These are phyloP conservation scores for Drosophila niveifrons DNA, from an alignment of 2,888 invertebrate genomes.

Conservation along the genomic window DNA sequence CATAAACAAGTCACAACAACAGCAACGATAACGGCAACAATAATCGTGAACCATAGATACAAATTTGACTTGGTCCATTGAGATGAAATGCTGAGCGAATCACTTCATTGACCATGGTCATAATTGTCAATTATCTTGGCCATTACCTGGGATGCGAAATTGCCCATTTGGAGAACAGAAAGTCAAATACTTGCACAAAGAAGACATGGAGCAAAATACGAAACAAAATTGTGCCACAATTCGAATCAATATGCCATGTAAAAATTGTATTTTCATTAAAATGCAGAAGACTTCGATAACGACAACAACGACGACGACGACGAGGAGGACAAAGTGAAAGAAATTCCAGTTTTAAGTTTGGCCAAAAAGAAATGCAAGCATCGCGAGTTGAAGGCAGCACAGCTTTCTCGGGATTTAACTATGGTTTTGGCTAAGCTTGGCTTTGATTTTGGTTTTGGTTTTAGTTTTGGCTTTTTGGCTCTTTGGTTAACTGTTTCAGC, in stretches of 20 bases:
- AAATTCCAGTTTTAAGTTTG: slow-evolving; percentile 70
- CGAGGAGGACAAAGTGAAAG: slow-evolving; percentile 69
- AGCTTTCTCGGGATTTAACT: slow-evolving; percentile 73
- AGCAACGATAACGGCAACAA: slow-evolving; percentile 28
- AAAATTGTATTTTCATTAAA: slow-evolving; percentile 76
- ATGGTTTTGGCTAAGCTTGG: slow-evolving; percentile 51
- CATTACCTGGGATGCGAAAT: slow-evolving; percentile 66
- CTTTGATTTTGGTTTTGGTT: slow-evolving; percentile 62
- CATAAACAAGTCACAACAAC: slow-evolving; percentile 54
- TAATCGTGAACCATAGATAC: slow-evolving; percentile 62
- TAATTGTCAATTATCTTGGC: slow-evolving; percentile 84
- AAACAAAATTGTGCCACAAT: slow-evolving; percentile 61
- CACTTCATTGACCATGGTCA: slow-evolving; percentile 78
- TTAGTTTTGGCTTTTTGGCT: slow-evolving; percentile 48
- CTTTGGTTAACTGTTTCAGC: slow-evolving; percentile 45
- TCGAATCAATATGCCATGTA: slow-evolving; percentile 67
- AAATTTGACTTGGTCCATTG: slow-evolving; percentile 62
- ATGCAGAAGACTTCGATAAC: slow-evolving; percentile 60
- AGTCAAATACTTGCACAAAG: slow-evolving; percentile 31
- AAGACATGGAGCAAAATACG: slow-evolving; percentile 19
- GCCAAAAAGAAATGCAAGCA: slow-evolving; percentile 69
- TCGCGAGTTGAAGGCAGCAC: slow-evolving; percentile 29
- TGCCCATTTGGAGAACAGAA: slow-evolving; percentile 31
- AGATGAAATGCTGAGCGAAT: slow-evolving; percentile 64
- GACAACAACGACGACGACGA: slow-evolving; percentile 42